Evolutionary conservation across 2,797 vertebrate species (phyloP).

Genomic region (Leucoraja ocellata): DNA sequence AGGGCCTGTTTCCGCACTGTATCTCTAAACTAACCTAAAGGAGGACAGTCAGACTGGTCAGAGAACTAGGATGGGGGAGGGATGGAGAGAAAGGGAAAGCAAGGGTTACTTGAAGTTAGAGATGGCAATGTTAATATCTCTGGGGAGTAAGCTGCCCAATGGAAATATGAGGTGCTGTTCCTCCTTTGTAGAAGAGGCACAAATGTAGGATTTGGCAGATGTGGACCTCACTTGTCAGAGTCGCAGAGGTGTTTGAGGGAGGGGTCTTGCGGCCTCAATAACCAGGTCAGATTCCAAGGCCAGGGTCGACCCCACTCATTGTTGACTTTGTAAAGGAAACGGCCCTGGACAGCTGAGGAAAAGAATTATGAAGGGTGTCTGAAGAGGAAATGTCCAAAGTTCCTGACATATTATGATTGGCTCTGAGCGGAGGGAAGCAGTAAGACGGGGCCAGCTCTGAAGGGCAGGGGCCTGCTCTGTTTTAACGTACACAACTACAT

Average conservation of each 20-base stretch:
- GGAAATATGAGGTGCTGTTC: conserved; percentile 43
- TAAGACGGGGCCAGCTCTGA: conserved; percentile 58
- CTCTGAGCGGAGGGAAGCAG: conserved; percentile 55
- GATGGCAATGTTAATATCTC: too few relatives aligned
- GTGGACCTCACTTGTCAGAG: conserved; percentile 75
- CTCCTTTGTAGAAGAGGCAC: conserved; percentile 41
- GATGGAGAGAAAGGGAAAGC: too few relatives aligned
- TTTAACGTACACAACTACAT: conserved; percentile 68
- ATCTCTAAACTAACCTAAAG: too few relatives aligned
- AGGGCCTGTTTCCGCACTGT: too few relatives aligned
- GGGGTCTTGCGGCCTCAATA: conserved; percentile 71
- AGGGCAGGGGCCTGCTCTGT: conserved; percentile 58
- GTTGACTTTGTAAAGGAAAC: conserved; percentile 91
- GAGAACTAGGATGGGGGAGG: too few relatives aligned
- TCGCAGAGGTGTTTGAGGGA: conserved; percentile 63
- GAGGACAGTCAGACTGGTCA: too few relatives aligned
- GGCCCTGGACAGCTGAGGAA: conserved; percentile 60
- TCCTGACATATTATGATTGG: conserved; percentile 79
- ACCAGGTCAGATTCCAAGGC: conserved; percentile 75
- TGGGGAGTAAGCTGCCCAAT: too few relatives aligned
- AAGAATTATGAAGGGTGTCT: conserved; percentile 56
- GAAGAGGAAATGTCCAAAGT: conserved; percentile 65
- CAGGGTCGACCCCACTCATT: conserved; percentile 64
- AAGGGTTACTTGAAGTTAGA: too few relatives aligned
- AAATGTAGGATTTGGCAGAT: conserved; percentile 54